phyloP scores from a whole-genome alignment of 2,888 invertebrate genomes.

The Branchipolynoe longqiensis region DNA sequence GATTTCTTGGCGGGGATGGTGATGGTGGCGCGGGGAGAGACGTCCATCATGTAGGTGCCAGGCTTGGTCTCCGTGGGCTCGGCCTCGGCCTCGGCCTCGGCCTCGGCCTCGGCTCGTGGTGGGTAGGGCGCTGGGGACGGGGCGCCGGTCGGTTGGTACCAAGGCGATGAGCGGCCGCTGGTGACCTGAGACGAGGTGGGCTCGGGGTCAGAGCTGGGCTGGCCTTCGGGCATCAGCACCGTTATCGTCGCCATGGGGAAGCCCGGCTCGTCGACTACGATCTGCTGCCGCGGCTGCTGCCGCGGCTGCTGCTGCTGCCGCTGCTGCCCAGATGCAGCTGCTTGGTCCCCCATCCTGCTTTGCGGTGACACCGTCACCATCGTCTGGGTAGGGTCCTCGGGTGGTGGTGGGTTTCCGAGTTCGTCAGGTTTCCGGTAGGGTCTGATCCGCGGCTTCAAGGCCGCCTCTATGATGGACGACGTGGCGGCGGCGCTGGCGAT shows the following conservation, averaged over 20 bases:
- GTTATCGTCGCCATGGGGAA: conserved; percentile 27
- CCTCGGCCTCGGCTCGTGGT: neutral
- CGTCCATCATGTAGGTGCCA: neutral
- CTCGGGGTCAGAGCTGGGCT: neutral
- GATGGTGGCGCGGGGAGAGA: neutral
- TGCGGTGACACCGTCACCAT: conserved; percentile 12
- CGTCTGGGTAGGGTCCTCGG: neutral
- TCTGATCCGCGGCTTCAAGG: neutral
- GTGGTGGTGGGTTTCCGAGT: neutral
- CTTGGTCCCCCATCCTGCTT: neutral
- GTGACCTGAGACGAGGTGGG: too few relatives aligned
- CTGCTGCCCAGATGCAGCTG: neutral
- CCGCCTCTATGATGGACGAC: conserved; percentile 23
- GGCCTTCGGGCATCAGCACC: neutral
- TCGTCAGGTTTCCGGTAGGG: conserved; percentile 21
- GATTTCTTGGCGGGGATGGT: neutral
- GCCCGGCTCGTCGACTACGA: conserved; percentile 26
- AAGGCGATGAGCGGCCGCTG: neutral
- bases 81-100: neutral
- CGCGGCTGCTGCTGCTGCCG: neutral
- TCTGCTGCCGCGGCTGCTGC: conserved; percentile 8
- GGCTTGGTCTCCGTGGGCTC: neutral
- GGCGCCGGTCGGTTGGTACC: neutral
- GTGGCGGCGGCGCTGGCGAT: conserved; percentile 7
- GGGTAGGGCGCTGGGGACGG: neutral